A percentile compares a stretch with the other conserved stretches of the same genome.
phyloP scores from a whole-genome alignment of 2,797 vertebrate genomes.

The Pantherophis alleghaniensis region DNA sequence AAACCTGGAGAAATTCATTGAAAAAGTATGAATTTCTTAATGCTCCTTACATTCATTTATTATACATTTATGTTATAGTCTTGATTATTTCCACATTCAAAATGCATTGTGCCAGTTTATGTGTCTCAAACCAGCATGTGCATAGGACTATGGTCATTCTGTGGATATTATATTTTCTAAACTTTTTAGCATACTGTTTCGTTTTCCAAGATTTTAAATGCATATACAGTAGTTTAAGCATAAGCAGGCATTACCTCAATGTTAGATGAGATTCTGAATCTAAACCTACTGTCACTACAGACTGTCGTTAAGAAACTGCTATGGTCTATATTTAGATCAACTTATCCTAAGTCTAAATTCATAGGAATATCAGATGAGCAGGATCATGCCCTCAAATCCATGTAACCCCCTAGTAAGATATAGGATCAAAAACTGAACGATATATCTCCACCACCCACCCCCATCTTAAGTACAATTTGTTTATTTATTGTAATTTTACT shows the following conservation, averaged over 20 bases:
- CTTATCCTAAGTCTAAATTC: neutral
- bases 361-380: neutral
- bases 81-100: neutral
- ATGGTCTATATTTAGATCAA: neutral
- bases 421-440: neutral
- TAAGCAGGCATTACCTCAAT: neutral
- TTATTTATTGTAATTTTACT: neutral
- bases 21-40: neutral
- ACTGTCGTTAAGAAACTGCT: neutral
- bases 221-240: neutral
- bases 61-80: neutral
- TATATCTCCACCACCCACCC: neutral
- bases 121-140: too few species aligned
- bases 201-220: neutral
- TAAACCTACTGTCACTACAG: neutral
- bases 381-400: neutral
- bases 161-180: neutral
- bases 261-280: neutral
- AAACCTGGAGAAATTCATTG: neutral
- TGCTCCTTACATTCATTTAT: too few species aligned
- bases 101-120: neutral
- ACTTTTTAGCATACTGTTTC: neutral
- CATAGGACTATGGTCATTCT: neutral
- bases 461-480: neutral
- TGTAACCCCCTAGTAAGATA: neutral